These are phyloP conservation scores for Sphaerodactylus townsendi DNA, from an alignment of 2,113 vertebrate genomes.

Conservation along the genomic window DNA sequence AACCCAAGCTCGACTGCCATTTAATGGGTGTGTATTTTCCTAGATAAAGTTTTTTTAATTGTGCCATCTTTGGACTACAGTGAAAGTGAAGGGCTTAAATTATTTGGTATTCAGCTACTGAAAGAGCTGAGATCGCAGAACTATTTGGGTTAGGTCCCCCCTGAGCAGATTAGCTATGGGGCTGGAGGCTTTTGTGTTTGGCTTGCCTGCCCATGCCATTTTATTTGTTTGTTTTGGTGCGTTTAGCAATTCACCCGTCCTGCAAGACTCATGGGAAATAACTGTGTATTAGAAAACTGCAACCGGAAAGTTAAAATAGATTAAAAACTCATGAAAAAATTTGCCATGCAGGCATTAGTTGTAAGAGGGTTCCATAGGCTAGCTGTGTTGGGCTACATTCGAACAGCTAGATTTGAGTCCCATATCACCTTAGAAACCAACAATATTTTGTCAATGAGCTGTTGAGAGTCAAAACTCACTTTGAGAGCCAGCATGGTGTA, in stretches of 20 bases:
- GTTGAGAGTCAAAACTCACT: too few species aligned
- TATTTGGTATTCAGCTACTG: background rate
- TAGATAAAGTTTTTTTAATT: background rate
- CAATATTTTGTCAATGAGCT: too few species aligned
- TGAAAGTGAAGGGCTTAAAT: background rate
- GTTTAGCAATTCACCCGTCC: background rate
- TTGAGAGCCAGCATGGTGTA: too few species aligned
- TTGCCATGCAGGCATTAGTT: background rate
- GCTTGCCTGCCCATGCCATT: background rate
- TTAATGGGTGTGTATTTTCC: conserved; percentile 86
- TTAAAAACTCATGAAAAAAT: background rate
- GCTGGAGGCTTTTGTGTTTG: too few species aligned
- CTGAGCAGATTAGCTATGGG: background rate
- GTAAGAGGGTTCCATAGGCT: too few species aligned
- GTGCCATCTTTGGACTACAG: background rate
- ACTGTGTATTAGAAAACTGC: background rate
- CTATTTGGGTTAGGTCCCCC: background rate
- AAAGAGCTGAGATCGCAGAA: background rate
- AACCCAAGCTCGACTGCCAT: conserved; percentile 90
- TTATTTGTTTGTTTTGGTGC: background rate
- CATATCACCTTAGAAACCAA: too few species aligned
- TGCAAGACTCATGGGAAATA: background rate
- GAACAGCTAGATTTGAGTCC: too few species aligned
- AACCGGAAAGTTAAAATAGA: background rate
- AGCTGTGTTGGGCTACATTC: too few species aligned